Base-by-base conservation (phyloP, 2,113 vertebrate genomes). In the Podarcis muralis region DNA sequence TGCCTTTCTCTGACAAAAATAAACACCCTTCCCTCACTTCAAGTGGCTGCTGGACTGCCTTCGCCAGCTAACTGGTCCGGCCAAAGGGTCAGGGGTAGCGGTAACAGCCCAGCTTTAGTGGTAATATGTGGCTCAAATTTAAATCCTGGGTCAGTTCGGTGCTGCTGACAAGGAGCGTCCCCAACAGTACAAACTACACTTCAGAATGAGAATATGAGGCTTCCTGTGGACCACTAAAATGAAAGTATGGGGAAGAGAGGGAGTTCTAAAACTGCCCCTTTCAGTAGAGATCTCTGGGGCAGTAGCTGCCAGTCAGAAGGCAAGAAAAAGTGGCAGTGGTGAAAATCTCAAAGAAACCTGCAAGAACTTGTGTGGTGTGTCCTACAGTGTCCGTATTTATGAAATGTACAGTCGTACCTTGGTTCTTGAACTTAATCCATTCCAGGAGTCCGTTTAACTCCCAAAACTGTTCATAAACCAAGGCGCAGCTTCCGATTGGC, bases 181-280 rank as follows among this genome's bases (percentile, higher is more conserved):
- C 30, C 0, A 89, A 48, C 8, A 0, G 23, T 35, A 3, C 1
- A 23, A 1, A 74, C 62, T 69, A 32, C 40, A 92, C 86, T 83
- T 35, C 89, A 90, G 35, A 30, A 9, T 0, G 30, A 30, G 72
- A 25, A 35, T 30, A 83, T 16, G 27, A 74, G 40, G 32, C 25
- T 27, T 37, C 48, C 35, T 13, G 20, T 25, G 20, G 5, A 15
- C 25, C 37, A 20, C 25, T 57, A 72, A 32, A 84, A 72, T n/a
- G 1, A 77, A 75, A 89, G 87, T 40, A 85, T 81, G 85, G 68
- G 23, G 22, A 3, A 62, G 81, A 68, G 89, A 75, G 48, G 48
- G 2, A 87, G 35, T 87, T 2, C 40, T 43, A 18, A 82, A 48
- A 76, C 90, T 87, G 78, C n/a, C 2, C 0, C 0, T 30, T 77